These are phyloP conservation scores for Phaethon lepturus DNA, from an alignment of 2,113 vertebrate genomes.

Conservation along the genomic window DNA sequence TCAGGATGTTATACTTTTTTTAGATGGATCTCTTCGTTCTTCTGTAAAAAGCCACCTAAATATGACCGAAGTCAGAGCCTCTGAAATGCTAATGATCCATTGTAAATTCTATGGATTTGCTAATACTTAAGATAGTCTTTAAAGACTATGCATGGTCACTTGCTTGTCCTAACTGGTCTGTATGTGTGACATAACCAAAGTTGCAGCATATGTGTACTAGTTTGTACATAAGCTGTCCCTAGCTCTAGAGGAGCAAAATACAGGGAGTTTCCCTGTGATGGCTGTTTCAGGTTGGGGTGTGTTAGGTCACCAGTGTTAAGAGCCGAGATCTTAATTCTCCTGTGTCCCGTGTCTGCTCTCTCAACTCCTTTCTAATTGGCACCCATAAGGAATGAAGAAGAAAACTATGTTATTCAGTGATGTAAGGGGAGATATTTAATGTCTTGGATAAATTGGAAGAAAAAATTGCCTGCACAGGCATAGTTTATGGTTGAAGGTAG, in stretches of 20 bases:
- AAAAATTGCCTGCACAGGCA: neutral
- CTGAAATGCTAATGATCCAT: neutral
- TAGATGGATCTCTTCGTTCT: neutral
- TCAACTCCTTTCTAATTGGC: neutral
- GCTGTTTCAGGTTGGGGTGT: neutral
- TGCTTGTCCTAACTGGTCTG: neutral
- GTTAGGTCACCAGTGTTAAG: neutral
- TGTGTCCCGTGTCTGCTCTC: neutral
- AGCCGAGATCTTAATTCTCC: neutral
- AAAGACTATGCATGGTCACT: rapidly evolving
- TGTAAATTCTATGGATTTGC: neutral
- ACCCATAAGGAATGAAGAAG: neutral
- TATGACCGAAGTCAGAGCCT: neutral
- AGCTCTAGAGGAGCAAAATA: neutral
- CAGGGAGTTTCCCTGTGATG: rapidly evolving
- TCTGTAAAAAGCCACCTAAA: neutral
- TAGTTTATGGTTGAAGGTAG: neutral
- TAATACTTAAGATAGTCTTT: neutral
- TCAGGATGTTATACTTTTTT: neutral
- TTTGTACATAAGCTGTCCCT: neutral
- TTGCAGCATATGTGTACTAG: neutral
- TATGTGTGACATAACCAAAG: neutral
- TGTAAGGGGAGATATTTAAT: neutral
- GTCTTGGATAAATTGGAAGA: neutral
- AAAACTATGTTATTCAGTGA: neutral